These are phyloP conservation scores for Premnoplex brunnescens DNA, from an alignment of 2,797 vertebrate genomes.

Conservation along the genomic window DNA sequence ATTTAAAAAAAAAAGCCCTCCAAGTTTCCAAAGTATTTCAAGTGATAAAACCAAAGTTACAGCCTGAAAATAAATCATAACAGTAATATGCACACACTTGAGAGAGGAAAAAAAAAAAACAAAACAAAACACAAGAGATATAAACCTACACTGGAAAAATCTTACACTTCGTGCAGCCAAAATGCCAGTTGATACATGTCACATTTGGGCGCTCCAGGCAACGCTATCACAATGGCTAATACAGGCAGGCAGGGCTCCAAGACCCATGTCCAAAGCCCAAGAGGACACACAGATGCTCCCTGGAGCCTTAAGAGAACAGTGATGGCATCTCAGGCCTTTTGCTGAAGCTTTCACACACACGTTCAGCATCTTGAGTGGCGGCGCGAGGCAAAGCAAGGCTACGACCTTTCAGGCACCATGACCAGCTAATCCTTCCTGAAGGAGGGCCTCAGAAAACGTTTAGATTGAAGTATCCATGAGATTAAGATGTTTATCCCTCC, in stretches of 20 bases:
- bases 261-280: background rate
- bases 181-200: slow-evolving; percentile 56
- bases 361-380: background rate
- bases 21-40: slow-evolving; percentile 43
- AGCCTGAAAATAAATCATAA: slow-evolving; percentile 55
- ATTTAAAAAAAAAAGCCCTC: background rate
- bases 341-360: slow-evolving; percentile 43
- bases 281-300: slow-evolving; percentile 47
- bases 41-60: slow-evolving; percentile 40
- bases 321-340: slow-evolving; percentile 50
- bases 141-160: slow-evolving; percentile 61
- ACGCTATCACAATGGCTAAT: slow-evolving; percentile 58
- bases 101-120: background rate
- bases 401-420: background rate
- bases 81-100: slow-evolving; percentile 1
- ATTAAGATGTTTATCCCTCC: slow-evolving; percentile 63
- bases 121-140: background rate
- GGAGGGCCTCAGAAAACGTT: slow-evolving; percentile 40
- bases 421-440: slow-evolving; percentile 11
- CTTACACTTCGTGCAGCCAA: slow-evolving; percentile 51
- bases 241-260: slow-evolving; percentile 60
- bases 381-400: background rate
- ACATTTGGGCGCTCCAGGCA: slow-evolving; percentile 38
- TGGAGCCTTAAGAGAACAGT: background rate
- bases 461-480: background rate